Evolutionary conservation across 2,888 invertebrate genomes (phyloP).

Genomic region (Entomobrya proxima): DNA sequence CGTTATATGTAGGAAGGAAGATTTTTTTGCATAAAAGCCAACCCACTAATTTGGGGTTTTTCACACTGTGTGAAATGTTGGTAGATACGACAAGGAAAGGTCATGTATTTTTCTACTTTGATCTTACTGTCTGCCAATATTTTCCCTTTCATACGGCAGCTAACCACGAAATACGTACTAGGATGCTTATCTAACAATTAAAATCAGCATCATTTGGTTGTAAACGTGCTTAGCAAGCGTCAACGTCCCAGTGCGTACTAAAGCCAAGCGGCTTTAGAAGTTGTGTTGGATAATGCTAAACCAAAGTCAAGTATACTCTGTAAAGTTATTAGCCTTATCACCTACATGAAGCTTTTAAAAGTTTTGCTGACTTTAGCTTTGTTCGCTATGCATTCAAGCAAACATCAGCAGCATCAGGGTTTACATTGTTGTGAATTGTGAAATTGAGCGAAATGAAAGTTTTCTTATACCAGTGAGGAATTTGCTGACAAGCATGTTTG

Average conservation of each 20-base stretch:
- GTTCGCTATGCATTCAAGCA: background rate
- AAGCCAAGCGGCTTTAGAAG: background rate
- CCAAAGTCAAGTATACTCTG: background rate
- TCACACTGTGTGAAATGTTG: background rate
- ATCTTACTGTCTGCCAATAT: no score
- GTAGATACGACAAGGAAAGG: background rate
- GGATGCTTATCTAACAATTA: slow-evolving; percentile 6
- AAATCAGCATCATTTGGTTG: background rate
- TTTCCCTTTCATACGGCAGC: no score
- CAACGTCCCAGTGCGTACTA: background rate
- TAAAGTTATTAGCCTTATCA: slow-evolving; percentile 19
- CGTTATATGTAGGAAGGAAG: background rate
- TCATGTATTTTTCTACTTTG: slow-evolving; percentile 13
- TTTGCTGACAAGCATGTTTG: slow-evolving; percentile 34
- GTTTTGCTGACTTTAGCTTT: background rate
- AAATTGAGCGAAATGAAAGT: slow-evolving; percentile 54
- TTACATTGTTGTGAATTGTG: slow-evolving; percentile 43
- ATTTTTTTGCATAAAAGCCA: slow-evolving; percentile 23
- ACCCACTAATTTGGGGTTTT: slow-evolving; percentile 10
- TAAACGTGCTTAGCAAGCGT: background rate
- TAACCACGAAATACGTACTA: background rate
- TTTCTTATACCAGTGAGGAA: slow-evolving; percentile 23
- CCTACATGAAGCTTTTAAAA: slow-evolving; percentile 6
- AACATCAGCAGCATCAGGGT: background rate
- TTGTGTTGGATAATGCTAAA: background rate